Evolutionary conservation across 2,888 invertebrate genomes (phyloP), one percentile per base, ranked within the genome.

Genomic region (Sinhomidia bicolor): DNA sequence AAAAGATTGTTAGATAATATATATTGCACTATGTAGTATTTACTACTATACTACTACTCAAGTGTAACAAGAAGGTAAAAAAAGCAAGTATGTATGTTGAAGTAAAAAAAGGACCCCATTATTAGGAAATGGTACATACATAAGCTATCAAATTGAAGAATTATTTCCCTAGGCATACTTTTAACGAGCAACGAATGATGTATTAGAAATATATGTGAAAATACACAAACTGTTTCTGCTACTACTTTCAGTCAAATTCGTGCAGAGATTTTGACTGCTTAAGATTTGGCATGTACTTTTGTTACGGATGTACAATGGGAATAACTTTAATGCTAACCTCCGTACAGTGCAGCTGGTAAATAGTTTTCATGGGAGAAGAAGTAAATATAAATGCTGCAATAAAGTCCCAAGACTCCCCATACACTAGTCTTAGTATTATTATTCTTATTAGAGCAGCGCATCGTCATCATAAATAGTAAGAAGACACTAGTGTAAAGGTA

Each of bases 171-270:
- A 74, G 81, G 81, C 80, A 57, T 36, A 87, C 76, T 86, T 89
- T 86, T 83, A 85, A 82, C 81, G 78, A 86, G 76, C 78, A 65
- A 86, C 74, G 44, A 78, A 81, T 85, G 74, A 76, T 85, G 54
- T 62, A 82, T 81, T 71, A 47, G 10, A 47, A 62, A 29, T 10
- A 17, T 23, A 79, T 6, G 20, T 36, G 36, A 7, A 36, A 5
- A 7, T 3, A 36, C 7, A 36, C 36, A 36, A 60, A 60, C 60
- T 10, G 12, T 23, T n/a, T n/a, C n/a, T n/a, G 26, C 26, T 60
- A n/a, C 9, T 60, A 65, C n/a, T n/a, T n/a, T n/a, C 65, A 65
- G 26, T 29, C 36, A 36, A 7, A 36, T 5, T 36, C 3, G 7
- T 36, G 7, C 36, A 36, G 7, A 36, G 36, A 36, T 36, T 36